These are phyloP conservation scores for Chionodraco myersi DNA, from an alignment of 2,113 vertebrate genomes.

Conservation along the genomic window DNA sequence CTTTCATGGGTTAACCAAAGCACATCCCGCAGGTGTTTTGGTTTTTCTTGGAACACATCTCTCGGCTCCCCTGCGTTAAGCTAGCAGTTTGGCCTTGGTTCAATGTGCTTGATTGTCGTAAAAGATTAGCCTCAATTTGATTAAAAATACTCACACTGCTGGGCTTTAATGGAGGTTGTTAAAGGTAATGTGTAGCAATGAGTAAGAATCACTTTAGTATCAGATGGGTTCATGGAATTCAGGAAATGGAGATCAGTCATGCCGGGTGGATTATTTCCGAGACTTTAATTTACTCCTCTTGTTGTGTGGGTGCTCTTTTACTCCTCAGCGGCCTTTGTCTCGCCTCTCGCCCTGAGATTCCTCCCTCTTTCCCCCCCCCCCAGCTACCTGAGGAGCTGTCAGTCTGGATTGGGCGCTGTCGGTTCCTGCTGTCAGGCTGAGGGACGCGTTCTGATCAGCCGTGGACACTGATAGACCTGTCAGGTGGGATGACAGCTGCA, in stretches of 20 bases:
- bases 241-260: constrained; percentile 23
- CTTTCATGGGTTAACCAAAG: constrained; percentile 77
- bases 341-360: constrained; percentile 8
- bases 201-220: constrained; percentile 34
- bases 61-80: constrained; percentile 47
- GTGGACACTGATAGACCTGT: constrained; percentile 83
- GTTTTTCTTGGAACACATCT: constrained; percentile 54
- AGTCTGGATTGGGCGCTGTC: constrained; percentile 75
- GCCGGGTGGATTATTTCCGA: constrained; percentile 9
- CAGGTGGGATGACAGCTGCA: constrained; percentile 79
- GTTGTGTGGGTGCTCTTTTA: constrained; percentile 22
- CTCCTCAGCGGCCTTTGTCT: constrained; percentile 28
- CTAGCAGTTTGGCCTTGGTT: constrained; percentile 60
- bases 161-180: constrained; percentile 42
- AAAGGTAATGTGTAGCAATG: constrained; percentile 39
- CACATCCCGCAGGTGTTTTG: constrained; percentile 74
- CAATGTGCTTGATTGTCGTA: constrained; percentile 52
- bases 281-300: constrained; percentile 46
- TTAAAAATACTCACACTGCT: constrained; percentile 51
- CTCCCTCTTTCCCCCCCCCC: constrained; percentile 13
- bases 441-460: constrained; percentile 73
- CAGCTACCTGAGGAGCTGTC: constrained; percentile 81
- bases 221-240: constrained; percentile 7
- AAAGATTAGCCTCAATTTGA: constrained; percentile 63
- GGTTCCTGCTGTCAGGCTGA: constrained; percentile 78